Evolutionary conservation across 2,797 vertebrate genomes (phyloP).

Genomic region (Novumbra hubbsi): DNA sequence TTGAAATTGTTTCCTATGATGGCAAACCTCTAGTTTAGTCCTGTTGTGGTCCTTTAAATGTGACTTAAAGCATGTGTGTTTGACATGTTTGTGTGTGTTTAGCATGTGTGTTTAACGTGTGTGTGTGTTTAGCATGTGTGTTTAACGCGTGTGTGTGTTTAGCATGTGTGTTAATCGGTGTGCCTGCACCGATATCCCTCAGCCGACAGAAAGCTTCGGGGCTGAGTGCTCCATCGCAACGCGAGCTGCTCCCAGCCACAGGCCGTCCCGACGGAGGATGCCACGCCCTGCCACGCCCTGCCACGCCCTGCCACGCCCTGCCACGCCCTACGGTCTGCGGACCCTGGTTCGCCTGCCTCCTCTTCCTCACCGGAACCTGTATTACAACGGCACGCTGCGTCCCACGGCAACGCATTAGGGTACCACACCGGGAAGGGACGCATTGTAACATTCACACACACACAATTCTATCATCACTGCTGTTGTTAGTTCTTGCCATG

Average conservation of each 20-base stretch:
- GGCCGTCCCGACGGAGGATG: neutral
- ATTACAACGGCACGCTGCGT: neutral
- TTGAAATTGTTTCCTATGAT: too few relatives aligned
- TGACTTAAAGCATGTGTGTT: neutral
- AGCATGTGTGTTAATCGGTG: neutral
- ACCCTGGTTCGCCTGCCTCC: neutral
- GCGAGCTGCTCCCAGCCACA: neutral
- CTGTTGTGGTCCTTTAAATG: slow-evolving; percentile 27
- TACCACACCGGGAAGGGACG: too few relatives aligned
- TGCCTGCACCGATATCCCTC: slow-evolving; percentile 36
- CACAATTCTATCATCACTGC: slow-evolving; percentile 65
- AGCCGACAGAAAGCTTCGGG: slow-evolving; percentile 37
- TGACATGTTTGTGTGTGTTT: slow-evolving; percentile 11
- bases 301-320: too few relatives aligned
- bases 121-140: slow-evolving; percentile 21
- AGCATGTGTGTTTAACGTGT: neutral
- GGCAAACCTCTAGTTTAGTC: too few relatives aligned
- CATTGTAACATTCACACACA: slow-evolving; percentile 48
- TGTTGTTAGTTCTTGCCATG: slow-evolving; percentile 57
- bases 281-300: too few relatives aligned
- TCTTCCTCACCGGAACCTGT: neutral
- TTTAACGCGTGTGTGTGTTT: slow-evolving; percentile 11
- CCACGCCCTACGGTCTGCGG: too few relatives aligned
- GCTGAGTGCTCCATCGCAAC: neutral
- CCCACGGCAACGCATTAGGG: too few relatives aligned